These are phyloP conservation scores for Rhabditoides inermis DNA, from an alignment of 2,888 invertebrate species.

Conservation along the genomic window DNA sequence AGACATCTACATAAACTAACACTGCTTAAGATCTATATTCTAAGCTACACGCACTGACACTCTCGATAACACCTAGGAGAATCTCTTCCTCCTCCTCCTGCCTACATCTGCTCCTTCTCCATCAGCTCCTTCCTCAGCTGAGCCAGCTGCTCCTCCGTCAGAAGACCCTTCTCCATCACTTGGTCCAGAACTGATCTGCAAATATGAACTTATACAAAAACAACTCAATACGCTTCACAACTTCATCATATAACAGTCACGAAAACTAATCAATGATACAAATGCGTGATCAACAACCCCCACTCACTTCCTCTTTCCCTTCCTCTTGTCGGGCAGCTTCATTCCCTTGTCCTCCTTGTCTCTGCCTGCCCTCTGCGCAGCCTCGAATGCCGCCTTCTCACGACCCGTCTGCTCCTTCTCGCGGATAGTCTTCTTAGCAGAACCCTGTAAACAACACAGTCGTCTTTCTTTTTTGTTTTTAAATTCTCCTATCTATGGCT, in stretches of 20 bases:
- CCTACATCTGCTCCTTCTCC: conserved; percentile 6
- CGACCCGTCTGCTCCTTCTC: conserved; percentile 6
- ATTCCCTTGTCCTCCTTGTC: neutral
- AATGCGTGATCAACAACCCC: neutral
- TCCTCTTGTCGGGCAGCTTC: conserved; percentile 6
- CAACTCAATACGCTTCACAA: no score
- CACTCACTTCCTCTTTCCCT: conserved; percentile 8
- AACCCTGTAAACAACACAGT: conserved; percentile 8
- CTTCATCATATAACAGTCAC: neutral
- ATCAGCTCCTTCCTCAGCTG: conserved; percentile 22
- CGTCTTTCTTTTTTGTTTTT: conserved; percentile 6
- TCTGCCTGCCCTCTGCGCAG: neutral
- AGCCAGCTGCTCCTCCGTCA: conserved; percentile 23
- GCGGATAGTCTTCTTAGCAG: conserved; percentile 7
- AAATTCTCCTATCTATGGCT: neutral
- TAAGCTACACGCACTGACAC: no score
- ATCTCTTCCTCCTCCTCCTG: no score
- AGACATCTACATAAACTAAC: no score
- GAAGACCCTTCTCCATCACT: conserved; percentile 17
- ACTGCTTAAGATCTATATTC: no score
- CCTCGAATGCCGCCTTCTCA: conserved; percentile 9
- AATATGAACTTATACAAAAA: no score
- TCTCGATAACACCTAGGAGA: no score
- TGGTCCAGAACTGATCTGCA: conserved; percentile 23
- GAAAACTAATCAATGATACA: neutral